Percentiles rank a stretch among this genome's conserved stretches.
Conservation (phyloP, 2,888 invertebrate genomes). For the Machimus atricapillus region DNA sequence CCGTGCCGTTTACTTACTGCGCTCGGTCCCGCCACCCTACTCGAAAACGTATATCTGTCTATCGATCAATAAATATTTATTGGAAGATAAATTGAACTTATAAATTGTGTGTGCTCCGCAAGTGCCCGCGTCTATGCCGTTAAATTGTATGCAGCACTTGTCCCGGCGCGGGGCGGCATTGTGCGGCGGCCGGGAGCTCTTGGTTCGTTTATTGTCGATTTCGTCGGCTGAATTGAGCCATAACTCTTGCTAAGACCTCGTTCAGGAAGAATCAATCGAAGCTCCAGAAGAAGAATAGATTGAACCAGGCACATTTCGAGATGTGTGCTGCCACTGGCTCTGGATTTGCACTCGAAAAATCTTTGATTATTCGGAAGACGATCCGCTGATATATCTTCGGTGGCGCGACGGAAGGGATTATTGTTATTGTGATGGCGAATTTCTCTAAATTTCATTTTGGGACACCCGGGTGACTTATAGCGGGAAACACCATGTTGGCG, state of each 20-base stretch:
- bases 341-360: slow-evolving; percentile 18
- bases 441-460: neutral
- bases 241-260: slow-evolving; percentile 24
- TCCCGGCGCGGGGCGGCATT: neutral
- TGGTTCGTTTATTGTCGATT: slow-evolving; percentile 18
- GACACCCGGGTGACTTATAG: neutral
- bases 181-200: neutral
- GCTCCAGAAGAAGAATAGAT: slow-evolving; percentile 16
- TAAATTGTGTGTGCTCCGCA: slow-evolving; percentile 33
- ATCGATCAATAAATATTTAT: slow-evolving; percentile 40
- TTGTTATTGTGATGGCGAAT: neutral
- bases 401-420: neutral
- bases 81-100: slow-evolving; percentile 38
- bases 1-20: neutral
- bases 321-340: neutral
- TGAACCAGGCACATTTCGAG: neutral
- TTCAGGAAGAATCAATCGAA: slow-evolving; percentile 39
- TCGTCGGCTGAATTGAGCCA: slow-evolving; percentile 21
- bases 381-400: neutral
- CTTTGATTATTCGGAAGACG: slow-evolving; percentile 9
- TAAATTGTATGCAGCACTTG: slow-evolving; percentile 9
- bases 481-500: too few relatives aligned
- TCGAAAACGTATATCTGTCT: slow-evolving; percentile 27
- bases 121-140: neutral
- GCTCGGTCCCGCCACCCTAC: neutral